Base-by-base conservation (phyloP, 2,888 invertebrate species). In the Hyposoter dolosus region DNA sequence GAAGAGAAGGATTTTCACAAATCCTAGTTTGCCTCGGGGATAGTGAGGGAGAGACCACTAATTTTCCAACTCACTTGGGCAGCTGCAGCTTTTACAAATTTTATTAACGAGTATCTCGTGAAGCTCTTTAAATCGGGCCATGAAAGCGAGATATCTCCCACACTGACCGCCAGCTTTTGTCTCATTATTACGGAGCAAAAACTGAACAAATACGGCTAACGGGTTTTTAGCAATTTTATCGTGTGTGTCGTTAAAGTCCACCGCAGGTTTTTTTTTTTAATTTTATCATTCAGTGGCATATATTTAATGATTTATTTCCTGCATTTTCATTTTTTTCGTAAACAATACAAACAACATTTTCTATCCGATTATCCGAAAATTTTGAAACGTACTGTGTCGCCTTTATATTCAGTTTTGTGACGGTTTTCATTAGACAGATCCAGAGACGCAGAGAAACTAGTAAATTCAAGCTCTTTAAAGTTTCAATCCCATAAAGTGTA, bases 111-210 rank as follows among this genome's bases (percentile, higher is more conserved):
- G 47, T 19, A 32, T 40, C 75, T 56, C 76, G 19, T 28, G 76
- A 72, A 82, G 71, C 47, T 72, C 76, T 83, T 83, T 76, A 76
- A 85, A 80, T 83, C 68, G 60, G 43, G 45, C 72, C 63, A 80
- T 80, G 43, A 76, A 45, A 43, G 63, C 79, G 65, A 82, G 28
- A 28, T 23, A 28, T 35, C 74, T 45, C 43, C 74, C 45, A 53
- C 68, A 75, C 63, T 74, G 68, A 78, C 66, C 60, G 45, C 32
- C 12, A 35, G 15, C 19, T 43, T n/a, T 15, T 56, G 23, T 32
- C n/a, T 50, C 50, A 17, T 78, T 53, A 23, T 65, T 17, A 28
- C 68, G 23, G 65, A 65, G 50, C 50, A 10, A 40, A 35, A 40
- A 3, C 28, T 50, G 47, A 63, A 76, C 12, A 15, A 10, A 60